phyloP scores from a whole-genome alignment of 2,797 vertebrate genomes.

The Sebastiscus albofasciatus region DNA sequence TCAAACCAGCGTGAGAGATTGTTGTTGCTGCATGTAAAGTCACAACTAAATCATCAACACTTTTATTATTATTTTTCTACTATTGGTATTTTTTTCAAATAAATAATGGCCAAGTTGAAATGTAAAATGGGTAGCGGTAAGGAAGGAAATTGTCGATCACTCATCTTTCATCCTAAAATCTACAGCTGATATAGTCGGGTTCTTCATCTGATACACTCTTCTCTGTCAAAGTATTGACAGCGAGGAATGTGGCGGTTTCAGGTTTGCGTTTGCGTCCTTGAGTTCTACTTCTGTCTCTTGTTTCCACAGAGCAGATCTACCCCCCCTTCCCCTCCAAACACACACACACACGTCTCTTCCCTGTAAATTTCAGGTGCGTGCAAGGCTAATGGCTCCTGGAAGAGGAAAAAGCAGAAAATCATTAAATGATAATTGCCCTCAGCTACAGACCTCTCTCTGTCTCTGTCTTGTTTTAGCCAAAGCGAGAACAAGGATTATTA shows the following conservation, averaged over 20 bases:
- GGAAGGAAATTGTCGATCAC: background rate
- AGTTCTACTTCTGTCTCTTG: slow-evolving; percentile 32
- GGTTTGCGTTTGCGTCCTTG: slow-evolving; percentile 33
- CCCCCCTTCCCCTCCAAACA: background rate
- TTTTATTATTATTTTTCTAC: background rate
- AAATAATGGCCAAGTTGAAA: background rate
- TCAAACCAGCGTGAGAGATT: background rate
- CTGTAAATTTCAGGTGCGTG: slow-evolving; percentile 78
- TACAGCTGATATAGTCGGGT: background rate
- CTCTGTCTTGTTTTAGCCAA: slow-evolving; percentile 72
- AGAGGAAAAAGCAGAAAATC: slow-evolving; percentile 80
- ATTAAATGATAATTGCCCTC: slow-evolving; percentile 81
- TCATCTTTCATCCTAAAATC: background rate
- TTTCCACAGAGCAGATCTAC: slow-evolving; percentile 34
- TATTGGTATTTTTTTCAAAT: background rate
- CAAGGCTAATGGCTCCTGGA: slow-evolving; percentile 77
- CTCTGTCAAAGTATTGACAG: slow-evolving; percentile 23
- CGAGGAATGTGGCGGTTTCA: slow-evolving; percentile 21
- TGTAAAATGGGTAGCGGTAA: background rate
- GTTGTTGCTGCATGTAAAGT: background rate
- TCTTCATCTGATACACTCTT: background rate
- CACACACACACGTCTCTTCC: slow-evolving; percentile 21
- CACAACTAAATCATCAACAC: background rate
- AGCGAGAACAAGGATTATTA: slow-evolving; percentile 72
- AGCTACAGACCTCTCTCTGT: slow-evolving; percentile 70